Evolutionary conservation across 1,140 invertebrate genomes (phyloP), one percentile per base, ranked within the genome.

Genomic region (Melipona quadrifasciata): DNA sequence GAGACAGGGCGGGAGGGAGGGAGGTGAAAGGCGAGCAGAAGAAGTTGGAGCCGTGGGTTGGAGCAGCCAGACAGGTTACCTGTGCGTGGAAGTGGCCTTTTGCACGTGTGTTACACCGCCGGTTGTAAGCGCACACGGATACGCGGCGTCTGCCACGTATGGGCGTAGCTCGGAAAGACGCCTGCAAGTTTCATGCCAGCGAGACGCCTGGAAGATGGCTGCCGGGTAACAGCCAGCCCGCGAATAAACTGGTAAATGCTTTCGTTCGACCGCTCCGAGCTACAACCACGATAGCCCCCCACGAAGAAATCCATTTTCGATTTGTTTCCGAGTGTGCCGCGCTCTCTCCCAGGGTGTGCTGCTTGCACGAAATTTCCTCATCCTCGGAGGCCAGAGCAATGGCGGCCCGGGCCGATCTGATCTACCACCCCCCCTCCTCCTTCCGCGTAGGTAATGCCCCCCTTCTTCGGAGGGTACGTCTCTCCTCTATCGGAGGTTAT

Each of bases 121-220:
- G 74, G 21, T 39, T 31, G 55, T 51, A 85, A 74, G 57, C 34
- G 31, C 80, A 86, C 84, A 84, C 68, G 14, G 21, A 67, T 75
- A n/a, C 55, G 71, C 64, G 39, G 39, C 39, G 77, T 81, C 85
- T 80, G 85, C 65, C 85, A 88, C 88, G 87, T 91, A 90, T 91
- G 87, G 86, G 92, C 89, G 88, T 92, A 93, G 85, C 89, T 92
- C 82, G 79, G 39, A 86, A 88, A 89, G 87, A 81, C 75, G 87
- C 82, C 88, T 93, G 92, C 91, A 93, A 93, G 65, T 93, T 93
- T 93, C 88, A 93, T 93, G 92, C 86, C 80, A 8, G 61, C 76
- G 86, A 87, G 88, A 87, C 83, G 88, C 84, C 81, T 76, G 76
- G 88, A 93, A 93, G 86, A 93, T 93, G 92, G 92, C 90, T 82